Conservation (phyloP, 2,113 vertebrate genomes). For the Piprites chloris region DNA sequence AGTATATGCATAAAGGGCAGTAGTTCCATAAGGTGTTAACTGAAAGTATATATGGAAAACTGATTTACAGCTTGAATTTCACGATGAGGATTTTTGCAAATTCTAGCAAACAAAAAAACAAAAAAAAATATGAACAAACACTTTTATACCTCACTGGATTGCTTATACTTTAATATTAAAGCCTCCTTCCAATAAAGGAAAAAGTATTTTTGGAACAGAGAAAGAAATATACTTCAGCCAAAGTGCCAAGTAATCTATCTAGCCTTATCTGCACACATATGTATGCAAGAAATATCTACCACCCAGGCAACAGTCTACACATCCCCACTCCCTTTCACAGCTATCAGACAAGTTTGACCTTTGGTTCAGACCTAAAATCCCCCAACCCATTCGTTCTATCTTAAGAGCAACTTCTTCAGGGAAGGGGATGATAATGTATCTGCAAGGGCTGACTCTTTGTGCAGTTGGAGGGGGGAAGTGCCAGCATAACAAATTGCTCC, state of each 20-base stretch:
- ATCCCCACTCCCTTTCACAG: neutral
- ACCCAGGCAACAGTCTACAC: neutral
- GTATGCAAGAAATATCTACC: neutral
- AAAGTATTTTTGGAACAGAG: neutral
- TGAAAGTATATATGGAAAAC: neutral
- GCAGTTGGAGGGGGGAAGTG: slow-evolving; percentile 15
- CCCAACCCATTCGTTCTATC: slow-evolving; percentile 21
- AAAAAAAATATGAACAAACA: neutral
- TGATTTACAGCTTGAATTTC: neutral
- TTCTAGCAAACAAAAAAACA: neutral
- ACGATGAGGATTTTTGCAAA: neutral
- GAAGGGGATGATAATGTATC: slow-evolving; percentile 50
- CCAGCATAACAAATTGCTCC: slow-evolving; percentile 63
- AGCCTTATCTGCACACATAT: slow-evolving; percentile 21
- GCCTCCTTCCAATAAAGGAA: neutral
- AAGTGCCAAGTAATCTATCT: neutral
- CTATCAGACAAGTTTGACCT: slow-evolving; percentile 50
- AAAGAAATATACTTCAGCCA: neutral
- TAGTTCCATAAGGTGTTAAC: neutral
- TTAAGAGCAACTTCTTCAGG: neutral
- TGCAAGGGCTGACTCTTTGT: slow-evolving; percentile 44
- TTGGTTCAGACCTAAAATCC: slow-evolving; percentile 43
- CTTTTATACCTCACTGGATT: neutral
- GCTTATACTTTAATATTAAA: neutral
- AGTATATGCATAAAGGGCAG: neutral